Percentiles rank a stretch among this genome's conserved stretches.
phyloP scores from a whole-genome alignment of 2,113 vertebrate species.

The Bubo scandiacus region DNA sequence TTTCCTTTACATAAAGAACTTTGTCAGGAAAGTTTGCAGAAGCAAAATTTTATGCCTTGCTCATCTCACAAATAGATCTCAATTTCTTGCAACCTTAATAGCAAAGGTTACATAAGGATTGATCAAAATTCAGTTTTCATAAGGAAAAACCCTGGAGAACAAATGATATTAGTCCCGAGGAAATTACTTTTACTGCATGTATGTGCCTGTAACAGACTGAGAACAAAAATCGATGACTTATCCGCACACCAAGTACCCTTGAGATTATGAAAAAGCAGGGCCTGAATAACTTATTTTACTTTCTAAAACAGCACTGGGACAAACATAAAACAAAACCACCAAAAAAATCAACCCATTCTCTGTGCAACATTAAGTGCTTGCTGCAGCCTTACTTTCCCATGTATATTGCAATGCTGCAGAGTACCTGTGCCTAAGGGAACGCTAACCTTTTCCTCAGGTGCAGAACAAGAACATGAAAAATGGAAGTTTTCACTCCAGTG shows the following conservation, averaged over 20 bases:
- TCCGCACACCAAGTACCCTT: conserved; percentile 16
- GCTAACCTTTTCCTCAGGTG: background rate
- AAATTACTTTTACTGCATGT: conserved; percentile 62
- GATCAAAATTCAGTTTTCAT: conserved; percentile 59
- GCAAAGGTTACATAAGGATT: conserved; percentile 52
- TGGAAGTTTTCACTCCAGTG: background rate
- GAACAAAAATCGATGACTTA: conserved; percentile 59
- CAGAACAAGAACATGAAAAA: background rate
- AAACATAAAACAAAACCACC: conserved; percentile 6
- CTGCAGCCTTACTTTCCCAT: background rate
- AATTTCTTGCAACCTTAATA: conserved; percentile 38
- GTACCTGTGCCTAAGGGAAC: background rate
- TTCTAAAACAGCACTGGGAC: conserved; percentile 20
- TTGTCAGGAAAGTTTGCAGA: conserved; percentile 16
- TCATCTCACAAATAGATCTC: conserved; percentile 32
- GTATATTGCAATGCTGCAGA: background rate
- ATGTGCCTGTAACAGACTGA: conserved; percentile 53
- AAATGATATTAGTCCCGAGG: conserved; percentile 50
- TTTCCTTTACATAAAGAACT: background rate
- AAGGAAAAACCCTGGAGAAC: conserved; percentile 51
- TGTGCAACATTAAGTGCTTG: background rate
- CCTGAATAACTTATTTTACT: conserved; percentile 60
- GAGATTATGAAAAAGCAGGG: conserved; percentile 53
- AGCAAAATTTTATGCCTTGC: conserved; percentile 1
- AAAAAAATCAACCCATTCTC: background rate